Evolutionary conservation across 2,797 vertebrate genomes (phyloP).

Genomic region (Lemur catta): DNA sequence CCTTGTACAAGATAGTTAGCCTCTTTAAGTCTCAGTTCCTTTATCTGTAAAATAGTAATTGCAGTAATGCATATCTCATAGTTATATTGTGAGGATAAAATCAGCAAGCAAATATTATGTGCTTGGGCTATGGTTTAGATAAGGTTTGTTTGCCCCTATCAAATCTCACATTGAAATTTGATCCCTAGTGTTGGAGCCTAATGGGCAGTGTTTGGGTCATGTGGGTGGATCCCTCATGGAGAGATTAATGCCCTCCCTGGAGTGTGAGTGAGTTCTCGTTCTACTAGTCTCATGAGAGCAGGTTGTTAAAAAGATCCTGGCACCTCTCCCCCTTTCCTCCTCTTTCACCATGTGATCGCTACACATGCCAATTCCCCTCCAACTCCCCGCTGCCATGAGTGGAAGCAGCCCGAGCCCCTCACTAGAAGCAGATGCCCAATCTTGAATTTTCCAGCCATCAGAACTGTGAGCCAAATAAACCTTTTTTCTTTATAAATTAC

Average conservation of each 20-base stretch:
- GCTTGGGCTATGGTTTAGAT: background rate
- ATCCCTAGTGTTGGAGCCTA: background rate
- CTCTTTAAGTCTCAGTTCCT: background rate
- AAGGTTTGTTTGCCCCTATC: background rate
- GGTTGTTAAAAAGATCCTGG: background rate
- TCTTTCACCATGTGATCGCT: no score
- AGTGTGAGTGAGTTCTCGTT: background rate
- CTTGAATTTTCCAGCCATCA: background rate
- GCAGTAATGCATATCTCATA: background rate
- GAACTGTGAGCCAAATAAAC: background rate
- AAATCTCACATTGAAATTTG: background rate
- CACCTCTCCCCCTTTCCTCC: background rate
- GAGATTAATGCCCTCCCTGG: background rate
- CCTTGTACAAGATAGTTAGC: background rate
- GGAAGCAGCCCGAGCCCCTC: background rate
- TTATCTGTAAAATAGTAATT: background rate
- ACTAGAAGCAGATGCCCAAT: background rate
- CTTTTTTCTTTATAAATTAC: background rate
- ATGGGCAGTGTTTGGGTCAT: background rate
- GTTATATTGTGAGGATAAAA: background rate
- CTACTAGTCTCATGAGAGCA: background rate
- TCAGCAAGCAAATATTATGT: background rate
- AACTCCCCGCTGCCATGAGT: background rate
- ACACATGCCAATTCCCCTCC: background rate
- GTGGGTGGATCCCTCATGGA: background rate